Evolutionary conservation across 2,888 invertebrate genomes (phyloP).

Genomic region (Mesorhabditis spiculigera): DNA sequence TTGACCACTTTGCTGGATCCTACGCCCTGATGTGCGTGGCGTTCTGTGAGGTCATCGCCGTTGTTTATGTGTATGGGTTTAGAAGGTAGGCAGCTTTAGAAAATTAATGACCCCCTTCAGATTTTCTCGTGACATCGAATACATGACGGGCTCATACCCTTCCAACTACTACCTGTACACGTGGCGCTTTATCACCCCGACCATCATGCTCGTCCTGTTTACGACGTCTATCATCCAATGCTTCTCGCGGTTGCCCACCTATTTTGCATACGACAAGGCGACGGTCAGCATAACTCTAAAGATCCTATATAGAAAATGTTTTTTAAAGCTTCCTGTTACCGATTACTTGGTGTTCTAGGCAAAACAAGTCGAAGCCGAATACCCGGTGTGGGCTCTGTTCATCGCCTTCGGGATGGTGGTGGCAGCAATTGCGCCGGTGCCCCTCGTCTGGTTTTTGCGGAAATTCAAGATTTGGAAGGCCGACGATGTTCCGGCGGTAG

Average conservation of each 20-base stretch:
- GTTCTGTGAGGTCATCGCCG: conserved; percentile 81
- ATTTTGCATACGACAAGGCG: conserved; percentile 46
- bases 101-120: conserved; percentile 13
- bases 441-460: conserved; percentile 78
- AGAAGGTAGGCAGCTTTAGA: conserved; percentile 22
- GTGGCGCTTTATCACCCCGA: conserved; percentile 83
- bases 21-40: conserved; percentile 86
- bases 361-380: conserved; percentile 35
- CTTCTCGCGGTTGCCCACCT: conserved; percentile 38
- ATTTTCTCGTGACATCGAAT: conserved; percentile 77
- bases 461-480: conserved; percentile 83
- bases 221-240: conserved; percentile 43
- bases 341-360: conserved; percentile 19
- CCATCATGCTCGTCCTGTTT: conserved; percentile 57
- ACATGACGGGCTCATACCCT: conserved; percentile 85
- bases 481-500: conserved; percentile 75
- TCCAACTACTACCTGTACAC: conserved; percentile 84
- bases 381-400: conserved; percentile 56
- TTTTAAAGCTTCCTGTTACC: not conserved
- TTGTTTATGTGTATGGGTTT: conserved; percentile 82
- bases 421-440: conserved; percentile 69
- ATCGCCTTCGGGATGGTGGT: conserved; percentile 51
- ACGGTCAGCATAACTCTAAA: conserved; percentile 25
- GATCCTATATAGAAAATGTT: not conserved
- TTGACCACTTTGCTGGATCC: conserved; percentile 89